Evolutionary conservation across 2,797 vertebrate species (phyloP).

Genomic region (Pseudomugil tenellus): DNA sequence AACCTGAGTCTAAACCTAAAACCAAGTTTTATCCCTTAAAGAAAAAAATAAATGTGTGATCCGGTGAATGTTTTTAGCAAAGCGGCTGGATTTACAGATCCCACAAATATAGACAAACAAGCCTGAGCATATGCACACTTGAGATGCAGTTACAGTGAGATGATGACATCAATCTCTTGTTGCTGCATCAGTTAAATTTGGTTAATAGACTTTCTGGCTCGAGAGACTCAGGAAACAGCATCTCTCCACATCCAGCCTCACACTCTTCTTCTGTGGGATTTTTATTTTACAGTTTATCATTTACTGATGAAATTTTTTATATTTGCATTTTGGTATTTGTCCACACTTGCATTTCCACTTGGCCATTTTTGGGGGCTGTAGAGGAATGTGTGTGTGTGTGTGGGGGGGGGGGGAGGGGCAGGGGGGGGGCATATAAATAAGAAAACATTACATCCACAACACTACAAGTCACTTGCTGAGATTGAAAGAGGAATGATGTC

Average conservation of each 20-base stretch:
- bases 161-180: slow-evolving; percentile 59
- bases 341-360: neutral
- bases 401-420: too few relatives aligned
- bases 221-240: slow-evolving; percentile 44
- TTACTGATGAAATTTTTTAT: too few relatives aligned
- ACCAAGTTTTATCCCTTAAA: neutral
- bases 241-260: slow-evolving; percentile 2
- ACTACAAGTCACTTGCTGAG: neutral
- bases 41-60: neutral
- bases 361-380: too few relatives aligned
- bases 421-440: too few relatives aligned
- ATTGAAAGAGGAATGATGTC: neutral
- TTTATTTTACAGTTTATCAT: neutral
- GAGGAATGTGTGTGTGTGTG: too few relatives aligned
- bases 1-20: slow-evolving; percentile 2
- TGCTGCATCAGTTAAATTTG: slow-evolving; percentile 55
- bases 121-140: slow-evolving; percentile 15
- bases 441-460: too few relatives aligned
- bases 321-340: neutral
- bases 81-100: neutral
- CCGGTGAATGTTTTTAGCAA: neutral
- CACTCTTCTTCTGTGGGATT: neutral
- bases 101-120: neutral
- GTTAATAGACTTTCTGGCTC: slow-evolving; percentile 72
- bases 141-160: slow-evolving; percentile 69